Evolutionary conservation across 2,888 invertebrate genomes (phyloP).

Genomic region (Monopis laevigella): DNA sequence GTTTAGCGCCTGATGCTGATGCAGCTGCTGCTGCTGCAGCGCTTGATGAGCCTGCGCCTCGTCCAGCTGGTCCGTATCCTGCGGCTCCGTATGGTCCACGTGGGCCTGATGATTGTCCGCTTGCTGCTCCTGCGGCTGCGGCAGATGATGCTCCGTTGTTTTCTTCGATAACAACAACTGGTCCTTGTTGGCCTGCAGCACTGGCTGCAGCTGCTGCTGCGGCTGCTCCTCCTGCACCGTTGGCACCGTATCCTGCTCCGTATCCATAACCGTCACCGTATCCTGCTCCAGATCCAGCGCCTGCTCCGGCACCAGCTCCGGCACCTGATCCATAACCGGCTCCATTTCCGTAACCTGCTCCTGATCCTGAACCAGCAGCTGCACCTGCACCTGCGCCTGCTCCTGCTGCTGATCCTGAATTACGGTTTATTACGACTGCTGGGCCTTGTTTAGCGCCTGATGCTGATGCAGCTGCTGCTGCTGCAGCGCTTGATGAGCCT

Average conservation of each 20-base stretch:
- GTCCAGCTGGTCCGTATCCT: background rate
- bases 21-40: background rate
- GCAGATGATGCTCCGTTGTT: background rate
- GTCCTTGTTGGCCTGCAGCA: background rate
- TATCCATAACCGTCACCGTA: background rate
- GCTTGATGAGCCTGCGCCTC: slow-evolving; percentile 9
- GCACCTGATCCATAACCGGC: background rate
- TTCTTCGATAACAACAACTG: background rate
- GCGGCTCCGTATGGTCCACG: background rate
- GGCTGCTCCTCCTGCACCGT: background rate
- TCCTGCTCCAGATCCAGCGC: background rate
- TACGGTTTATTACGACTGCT: background rate
- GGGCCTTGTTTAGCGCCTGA: background rate
- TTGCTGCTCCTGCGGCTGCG: background rate
- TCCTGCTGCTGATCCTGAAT: background rate
- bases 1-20: background rate
- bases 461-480: background rate
- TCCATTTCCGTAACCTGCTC: background rate
- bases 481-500: slow-evolving; percentile 8
- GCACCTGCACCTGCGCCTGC: slow-evolving; percentile 3
- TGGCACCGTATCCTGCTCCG: background rate
- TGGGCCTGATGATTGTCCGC: background rate
- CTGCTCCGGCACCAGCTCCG: slow-evolving; percentile 10
- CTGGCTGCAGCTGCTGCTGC: background rate
- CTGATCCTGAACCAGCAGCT: slow-evolving; percentile 22